Conservation (phyloP, 1,140 invertebrate species). For the Drosophila malerkotliana region DNA sequence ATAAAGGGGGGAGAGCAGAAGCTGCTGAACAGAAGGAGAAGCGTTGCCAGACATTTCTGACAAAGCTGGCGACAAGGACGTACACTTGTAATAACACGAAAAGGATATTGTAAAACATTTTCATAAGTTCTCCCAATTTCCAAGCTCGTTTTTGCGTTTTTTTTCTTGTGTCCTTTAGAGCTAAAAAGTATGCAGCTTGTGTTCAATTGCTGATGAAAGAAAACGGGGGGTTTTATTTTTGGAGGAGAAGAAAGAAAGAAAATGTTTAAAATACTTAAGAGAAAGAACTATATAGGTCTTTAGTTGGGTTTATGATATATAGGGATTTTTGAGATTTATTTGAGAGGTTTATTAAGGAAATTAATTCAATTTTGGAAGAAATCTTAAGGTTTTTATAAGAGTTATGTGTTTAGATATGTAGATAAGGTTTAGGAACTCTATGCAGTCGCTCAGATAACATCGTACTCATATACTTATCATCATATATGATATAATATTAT, state of each 20-base stretch:
- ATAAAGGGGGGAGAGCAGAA: constrained; percentile 3
- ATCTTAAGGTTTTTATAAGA: too few species aligned
- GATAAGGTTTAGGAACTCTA: too few species aligned
- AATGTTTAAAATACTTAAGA: too few species aligned
- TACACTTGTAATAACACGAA: constrained; percentile 83
- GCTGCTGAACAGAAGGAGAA: constrained; percentile 4
- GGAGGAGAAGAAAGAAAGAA: too few species aligned
- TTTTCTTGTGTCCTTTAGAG: not conserved
- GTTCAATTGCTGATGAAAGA: constrained; percentile 38
- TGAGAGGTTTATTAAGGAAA: too few species aligned
- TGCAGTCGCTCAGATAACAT: too few species aligned
- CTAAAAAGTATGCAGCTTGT: constrained; percentile 2
- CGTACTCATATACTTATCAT: too few species aligned
- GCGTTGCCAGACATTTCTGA: constrained; percentile 81
- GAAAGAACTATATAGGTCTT: not conserved
- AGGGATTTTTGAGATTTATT: too few species aligned
- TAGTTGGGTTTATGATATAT: not conserved
- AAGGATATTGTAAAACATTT: constrained; percentile 84
- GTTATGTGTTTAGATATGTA: too few species aligned
- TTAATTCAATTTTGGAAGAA: too few species aligned
- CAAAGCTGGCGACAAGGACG: constrained; percentile 83
- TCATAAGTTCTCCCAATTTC: constrained; percentile 76
- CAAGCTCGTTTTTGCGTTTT: constrained; percentile 17
- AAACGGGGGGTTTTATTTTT: too few species aligned
- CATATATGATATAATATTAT: too few species aligned